Percentiles rank a stretch among this genome's conserved stretches.
Conservation (phyloP, 2,888 invertebrate genomes). For the Drosophila pseudotakahashii region DNA sequence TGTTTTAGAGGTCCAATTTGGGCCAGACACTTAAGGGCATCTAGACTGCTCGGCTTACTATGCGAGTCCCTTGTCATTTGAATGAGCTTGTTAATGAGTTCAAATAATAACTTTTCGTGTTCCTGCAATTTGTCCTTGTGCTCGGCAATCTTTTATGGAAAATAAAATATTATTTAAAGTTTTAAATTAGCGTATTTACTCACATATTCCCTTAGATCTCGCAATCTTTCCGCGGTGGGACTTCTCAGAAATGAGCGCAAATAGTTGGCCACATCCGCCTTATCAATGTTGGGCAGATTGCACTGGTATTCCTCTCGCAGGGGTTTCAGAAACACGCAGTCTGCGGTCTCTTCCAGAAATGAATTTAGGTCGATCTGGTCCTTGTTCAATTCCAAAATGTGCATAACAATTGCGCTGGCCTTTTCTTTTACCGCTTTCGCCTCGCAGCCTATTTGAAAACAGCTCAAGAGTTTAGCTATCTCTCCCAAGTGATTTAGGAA, state of each 20-base stretch:
- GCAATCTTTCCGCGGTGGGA: constrained; percentile 57
- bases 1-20: constrained; percentile 79
- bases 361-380: constrained; percentile 47
- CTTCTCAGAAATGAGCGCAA: constrained; percentile 61
- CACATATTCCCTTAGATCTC: constrained; percentile 64
- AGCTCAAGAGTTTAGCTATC: constrained; percentile 66
- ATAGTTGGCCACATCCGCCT: constrained; percentile 33
- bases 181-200: constrained; percentile 7
- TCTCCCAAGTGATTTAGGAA: constrained; percentile 59
- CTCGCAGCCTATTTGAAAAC: constrained; percentile 48
- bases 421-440: constrained; percentile 49
- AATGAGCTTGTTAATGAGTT: constrained; percentile 71
- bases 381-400: constrained; percentile 53
- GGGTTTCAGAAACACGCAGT: constrained; percentile 47
- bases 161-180: background rate
- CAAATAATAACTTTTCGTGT: constrained; percentile 61
- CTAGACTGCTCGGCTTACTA: constrained; percentile 83
- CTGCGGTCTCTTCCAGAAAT: constrained; percentile 67
- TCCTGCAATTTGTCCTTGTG: constrained; percentile 63
- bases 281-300: constrained; percentile 16
- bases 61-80: constrained; percentile 67
- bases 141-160: constrained; percentile 64
- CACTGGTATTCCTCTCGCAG: constrained; percentile 46
- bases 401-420: constrained; percentile 47
- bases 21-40: constrained; percentile 89